Percentiles rank a stretch among this genome's conserved stretches.
Evolutionary conservation across 2,888 invertebrate species (phyloP).

Genomic region (Aphidoletes aphidimyza): DNA sequence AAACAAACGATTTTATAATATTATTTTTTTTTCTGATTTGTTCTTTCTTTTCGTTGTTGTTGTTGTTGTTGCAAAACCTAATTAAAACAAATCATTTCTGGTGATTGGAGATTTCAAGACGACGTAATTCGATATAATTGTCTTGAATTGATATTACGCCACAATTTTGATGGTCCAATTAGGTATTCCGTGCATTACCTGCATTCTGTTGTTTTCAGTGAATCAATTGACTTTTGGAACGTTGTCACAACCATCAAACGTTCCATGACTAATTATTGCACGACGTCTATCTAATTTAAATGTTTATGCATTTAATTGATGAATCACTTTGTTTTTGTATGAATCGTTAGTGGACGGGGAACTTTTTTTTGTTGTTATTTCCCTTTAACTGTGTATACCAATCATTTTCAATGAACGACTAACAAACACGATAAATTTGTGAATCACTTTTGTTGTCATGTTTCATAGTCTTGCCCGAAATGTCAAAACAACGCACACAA

Average conservation of each 20-base stretch:
- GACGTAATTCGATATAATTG: no score
- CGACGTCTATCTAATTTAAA: neutral
- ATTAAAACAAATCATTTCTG: neutral
- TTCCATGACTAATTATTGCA: neutral
- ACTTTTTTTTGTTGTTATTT: neutral
- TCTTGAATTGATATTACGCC: no score
- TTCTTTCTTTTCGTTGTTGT: no score
- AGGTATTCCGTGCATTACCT: constrained; percentile 60
- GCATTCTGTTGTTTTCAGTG: constrained; percentile 66
- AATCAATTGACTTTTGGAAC: constrained; percentile 64
- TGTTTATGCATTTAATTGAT: neutral
- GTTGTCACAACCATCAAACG: constrained; percentile 60
- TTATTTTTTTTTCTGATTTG: no score
- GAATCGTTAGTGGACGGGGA: neutral
- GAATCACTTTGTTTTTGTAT: neutral
- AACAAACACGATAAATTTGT: neutral
- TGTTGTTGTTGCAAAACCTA: no score
- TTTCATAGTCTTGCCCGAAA: neutral
- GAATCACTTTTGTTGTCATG: constrained; percentile 13
- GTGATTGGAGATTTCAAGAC: no score
- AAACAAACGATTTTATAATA: constrained; percentile 22
- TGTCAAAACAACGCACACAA: neutral
- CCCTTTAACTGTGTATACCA: neutral
- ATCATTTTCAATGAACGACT: neutral
- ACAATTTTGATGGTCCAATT: no score